Evolutionary conservation across 2,113 vertebrate genomes (phyloP).

Genomic region (Hippolais icterina): DNA sequence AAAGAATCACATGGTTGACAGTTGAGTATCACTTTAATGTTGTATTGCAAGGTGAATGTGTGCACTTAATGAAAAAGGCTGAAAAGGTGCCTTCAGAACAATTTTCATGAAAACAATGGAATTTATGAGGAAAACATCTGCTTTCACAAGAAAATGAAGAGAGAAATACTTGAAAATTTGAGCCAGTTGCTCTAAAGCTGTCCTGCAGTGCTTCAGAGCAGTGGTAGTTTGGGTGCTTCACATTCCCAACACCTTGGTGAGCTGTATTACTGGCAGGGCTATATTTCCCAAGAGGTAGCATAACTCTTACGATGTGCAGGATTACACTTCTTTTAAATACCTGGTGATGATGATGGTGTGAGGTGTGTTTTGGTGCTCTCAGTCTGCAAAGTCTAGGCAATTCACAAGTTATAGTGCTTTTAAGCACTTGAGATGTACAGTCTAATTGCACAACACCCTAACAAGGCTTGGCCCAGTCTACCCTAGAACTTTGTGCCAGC

Average conservation of each 20-base stretch:
- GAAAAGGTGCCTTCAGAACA: background rate
- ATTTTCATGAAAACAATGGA: background rate
- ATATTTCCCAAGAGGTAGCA: background rate
- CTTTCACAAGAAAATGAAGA: background rate
- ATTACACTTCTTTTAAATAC: background rate
- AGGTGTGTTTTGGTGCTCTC: background rate
- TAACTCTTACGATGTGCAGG: background rate
- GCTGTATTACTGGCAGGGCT: background rate
- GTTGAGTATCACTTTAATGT: background rate
- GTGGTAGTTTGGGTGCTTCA: background rate
- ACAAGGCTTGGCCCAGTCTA: background rate
- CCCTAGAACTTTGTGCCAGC: background rate
- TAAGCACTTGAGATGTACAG: background rate
- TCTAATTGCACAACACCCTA: background rate
- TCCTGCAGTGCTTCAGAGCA: background rate
- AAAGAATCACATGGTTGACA: background rate
- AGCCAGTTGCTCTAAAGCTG: background rate
- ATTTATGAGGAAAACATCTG: background rate
- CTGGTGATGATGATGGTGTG: accelerated
- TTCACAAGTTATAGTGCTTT: background rate
- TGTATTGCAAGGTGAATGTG: background rate
- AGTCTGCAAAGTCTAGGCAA: background rate
- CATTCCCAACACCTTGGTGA: accelerated
- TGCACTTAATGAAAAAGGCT: background rate
- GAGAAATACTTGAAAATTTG: background rate